Evolutionary conservation across 1,140 invertebrate species (phyloP).

Genomic region (Lanistes nyassanus): DNA sequence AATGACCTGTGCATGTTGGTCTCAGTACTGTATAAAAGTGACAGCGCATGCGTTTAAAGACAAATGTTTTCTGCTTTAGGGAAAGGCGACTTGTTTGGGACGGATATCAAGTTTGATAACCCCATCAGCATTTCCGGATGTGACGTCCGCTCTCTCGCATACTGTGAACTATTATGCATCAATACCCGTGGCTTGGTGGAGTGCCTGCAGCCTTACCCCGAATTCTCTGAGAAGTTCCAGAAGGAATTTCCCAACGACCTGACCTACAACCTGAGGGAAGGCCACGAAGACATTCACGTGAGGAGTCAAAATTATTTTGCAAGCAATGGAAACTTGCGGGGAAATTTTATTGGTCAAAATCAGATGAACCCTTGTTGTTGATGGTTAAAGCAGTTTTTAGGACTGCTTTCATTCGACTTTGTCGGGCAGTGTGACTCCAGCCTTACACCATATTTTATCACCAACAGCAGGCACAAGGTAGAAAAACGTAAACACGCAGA

Average conservation of each 20-base stretch:
- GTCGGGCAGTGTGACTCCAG: no score
- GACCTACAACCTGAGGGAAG: slow-evolving; percentile 93
- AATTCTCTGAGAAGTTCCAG: slow-evolving; percentile 90
- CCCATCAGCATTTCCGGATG: slow-evolving; percentile 91
- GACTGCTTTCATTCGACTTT: no score
- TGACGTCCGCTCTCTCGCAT: slow-evolving; percentile 93
- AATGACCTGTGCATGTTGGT: no score
- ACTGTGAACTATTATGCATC: slow-evolving; percentile 95
- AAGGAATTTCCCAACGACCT: slow-evolving; percentile 95
- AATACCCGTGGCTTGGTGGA: slow-evolving; percentile 90
- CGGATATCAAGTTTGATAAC: slow-evolving; percentile 82
- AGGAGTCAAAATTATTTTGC: not conserved
- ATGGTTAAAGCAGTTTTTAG: no score
- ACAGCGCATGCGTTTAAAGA: no score
- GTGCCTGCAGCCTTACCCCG: slow-evolving; percentile 88
- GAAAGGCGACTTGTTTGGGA: slow-evolving; percentile 95
- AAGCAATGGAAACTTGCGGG: no score
- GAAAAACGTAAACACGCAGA: no score
- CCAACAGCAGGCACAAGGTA: no score
- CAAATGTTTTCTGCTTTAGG: slow-evolving; percentile 74
- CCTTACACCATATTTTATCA: no score
- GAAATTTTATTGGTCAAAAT: not conserved
- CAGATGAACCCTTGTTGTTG: no score
- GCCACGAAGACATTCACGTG: slow-evolving; percentile 65
- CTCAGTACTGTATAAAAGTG: no score